Conservation (phyloP, 1,140 invertebrate genomes). For the Anoplolepis gracilipes region DNA sequence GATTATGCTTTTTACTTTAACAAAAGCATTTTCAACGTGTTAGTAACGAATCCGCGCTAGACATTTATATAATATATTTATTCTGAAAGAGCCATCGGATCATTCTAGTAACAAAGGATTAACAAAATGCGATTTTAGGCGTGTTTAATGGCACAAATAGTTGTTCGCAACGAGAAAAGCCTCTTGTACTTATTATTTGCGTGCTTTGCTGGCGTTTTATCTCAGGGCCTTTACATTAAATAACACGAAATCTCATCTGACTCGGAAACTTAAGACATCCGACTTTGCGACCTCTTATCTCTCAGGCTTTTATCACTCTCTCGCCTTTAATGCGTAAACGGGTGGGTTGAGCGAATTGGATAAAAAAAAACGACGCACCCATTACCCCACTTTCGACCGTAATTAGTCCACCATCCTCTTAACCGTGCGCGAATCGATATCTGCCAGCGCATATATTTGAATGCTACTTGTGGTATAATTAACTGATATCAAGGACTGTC, state of each 20-base stretch:
- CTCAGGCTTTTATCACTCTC: slow-evolving; percentile 22
- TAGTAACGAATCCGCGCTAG: background rate
- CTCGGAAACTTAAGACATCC: slow-evolving; percentile 51
- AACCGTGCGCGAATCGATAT: slow-evolving; percentile 42
- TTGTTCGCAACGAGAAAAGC: slow-evolving; percentile 32
- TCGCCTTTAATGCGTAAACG: slow-evolving; percentile 37
- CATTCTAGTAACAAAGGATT: slow-evolving; percentile 33
- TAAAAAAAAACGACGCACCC: slow-evolving; percentile 44
- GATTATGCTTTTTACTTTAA: background rate
- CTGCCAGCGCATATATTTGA: slow-evolving; percentile 27
- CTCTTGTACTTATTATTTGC: slow-evolving; percentile 42
- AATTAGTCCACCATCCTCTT: slow-evolving; percentile 37
- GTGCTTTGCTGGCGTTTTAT: slow-evolving; percentile 38
- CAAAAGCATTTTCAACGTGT: background rate
- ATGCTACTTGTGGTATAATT: slow-evolving; percentile 18
- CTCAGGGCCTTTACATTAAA: slow-evolving; percentile 25
- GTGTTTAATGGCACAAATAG: slow-evolving; percentile 32
- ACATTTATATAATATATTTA: too few relatives aligned
- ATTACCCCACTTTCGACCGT: slow-evolving; percentile 51
- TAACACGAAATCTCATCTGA: slow-evolving; percentile 46
- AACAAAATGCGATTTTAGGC: background rate
- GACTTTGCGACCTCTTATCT: slow-evolving; percentile 54
- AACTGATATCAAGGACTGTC: slow-evolving; percentile 20
- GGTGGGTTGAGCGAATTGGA: slow-evolving; percentile 22
- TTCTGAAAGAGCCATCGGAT: background rate